Evolutionary conservation across 2,797 vertebrate genomes (phyloP).

Genomic region (Gymnocypris eckloni): DNA sequence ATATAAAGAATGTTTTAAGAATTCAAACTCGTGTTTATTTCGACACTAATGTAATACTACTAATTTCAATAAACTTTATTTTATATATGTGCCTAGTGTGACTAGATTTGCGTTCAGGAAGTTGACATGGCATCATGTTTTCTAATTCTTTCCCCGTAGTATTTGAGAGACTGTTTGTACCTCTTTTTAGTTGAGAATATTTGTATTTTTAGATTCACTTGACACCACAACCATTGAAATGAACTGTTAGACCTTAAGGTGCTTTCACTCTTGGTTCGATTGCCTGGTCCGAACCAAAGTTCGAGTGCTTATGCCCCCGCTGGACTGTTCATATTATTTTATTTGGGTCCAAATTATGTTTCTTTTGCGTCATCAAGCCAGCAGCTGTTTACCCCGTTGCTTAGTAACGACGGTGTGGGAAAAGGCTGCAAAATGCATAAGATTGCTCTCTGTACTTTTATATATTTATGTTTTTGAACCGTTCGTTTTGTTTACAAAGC

Average conservation of each 20-base stretch:
- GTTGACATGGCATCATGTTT: background rate
- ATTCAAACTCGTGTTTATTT: conserved; percentile 80
- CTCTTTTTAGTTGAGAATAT: background rate
- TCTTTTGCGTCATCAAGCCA: too few relatives aligned
- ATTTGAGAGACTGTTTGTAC: background rate
- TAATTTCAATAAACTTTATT: conserved; percentile 64
- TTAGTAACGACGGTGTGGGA: too few relatives aligned
- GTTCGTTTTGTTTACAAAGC: too few relatives aligned
- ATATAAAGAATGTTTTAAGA: conserved; percentile 99
- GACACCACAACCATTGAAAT: background rate
- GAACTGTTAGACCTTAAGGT: background rate
- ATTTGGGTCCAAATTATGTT: too few relatives aligned
- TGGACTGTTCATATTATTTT: too few relatives aligned
- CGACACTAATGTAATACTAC: conserved; percentile 59
- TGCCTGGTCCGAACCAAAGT: too few relatives aligned
- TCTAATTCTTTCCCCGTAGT: background rate
- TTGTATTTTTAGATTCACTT: background rate
- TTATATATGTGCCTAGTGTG: conserved; percentile 53
- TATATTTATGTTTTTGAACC: too few relatives aligned
- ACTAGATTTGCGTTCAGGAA: conserved; percentile 38
- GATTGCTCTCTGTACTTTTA: too few relatives aligned
- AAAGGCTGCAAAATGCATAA: too few relatives aligned
- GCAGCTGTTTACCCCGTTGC: too few relatives aligned
- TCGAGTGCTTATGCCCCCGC: too few relatives aligned
- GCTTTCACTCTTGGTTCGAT: too few relatives aligned